These are phyloP conservation scores for Drosophila nigricruria DNA, from an alignment of 2,888 invertebrate genomes.

Conservation along the genomic window DNA sequence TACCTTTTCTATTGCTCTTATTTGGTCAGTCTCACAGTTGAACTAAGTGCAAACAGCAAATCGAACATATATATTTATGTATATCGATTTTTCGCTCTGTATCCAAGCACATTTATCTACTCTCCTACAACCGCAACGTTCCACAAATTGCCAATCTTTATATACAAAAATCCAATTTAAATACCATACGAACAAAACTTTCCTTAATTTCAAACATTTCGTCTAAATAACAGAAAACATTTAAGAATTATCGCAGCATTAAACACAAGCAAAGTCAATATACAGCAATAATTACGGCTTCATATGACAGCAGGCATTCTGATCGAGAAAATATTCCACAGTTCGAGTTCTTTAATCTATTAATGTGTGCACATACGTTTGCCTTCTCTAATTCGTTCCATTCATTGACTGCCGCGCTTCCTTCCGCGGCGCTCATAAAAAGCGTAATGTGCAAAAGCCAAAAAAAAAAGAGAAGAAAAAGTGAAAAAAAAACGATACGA, in stretches of 20 bases:
- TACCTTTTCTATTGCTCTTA: neutral
- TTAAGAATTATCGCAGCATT: constrained; percentile 22
- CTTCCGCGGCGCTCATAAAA: constrained; percentile 66
- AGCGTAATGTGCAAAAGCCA: constrained; percentile 12
- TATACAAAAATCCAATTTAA: neutral
- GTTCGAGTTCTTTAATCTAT: constrained; percentile 64
- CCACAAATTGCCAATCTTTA: neutral
- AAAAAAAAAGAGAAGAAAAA: neutral
- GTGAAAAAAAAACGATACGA: constrained; percentile 1
- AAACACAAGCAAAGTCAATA: constrained; percentile 31
- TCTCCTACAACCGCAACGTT: no score
- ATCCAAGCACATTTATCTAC: neutral
- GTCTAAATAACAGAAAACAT: constrained; percentile 6
- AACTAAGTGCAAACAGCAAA: neutral
- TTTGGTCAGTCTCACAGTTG: neutral
- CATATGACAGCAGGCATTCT: constrained; percentile 46
- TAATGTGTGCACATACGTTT: constrained; percentile 31
- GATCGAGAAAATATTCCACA: constrained; percentile 41
- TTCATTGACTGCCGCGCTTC: constrained; percentile 62
- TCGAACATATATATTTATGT: neutral
- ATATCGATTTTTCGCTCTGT: neutral
- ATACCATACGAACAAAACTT: constrained; percentile 10
- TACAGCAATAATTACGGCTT: constrained; percentile 35
- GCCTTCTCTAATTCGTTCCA: constrained; percentile 50
- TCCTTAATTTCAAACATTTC: neutral